Conservation (phyloP, 2,797 vertebrate species). For the Molossus molossus region DNA sequence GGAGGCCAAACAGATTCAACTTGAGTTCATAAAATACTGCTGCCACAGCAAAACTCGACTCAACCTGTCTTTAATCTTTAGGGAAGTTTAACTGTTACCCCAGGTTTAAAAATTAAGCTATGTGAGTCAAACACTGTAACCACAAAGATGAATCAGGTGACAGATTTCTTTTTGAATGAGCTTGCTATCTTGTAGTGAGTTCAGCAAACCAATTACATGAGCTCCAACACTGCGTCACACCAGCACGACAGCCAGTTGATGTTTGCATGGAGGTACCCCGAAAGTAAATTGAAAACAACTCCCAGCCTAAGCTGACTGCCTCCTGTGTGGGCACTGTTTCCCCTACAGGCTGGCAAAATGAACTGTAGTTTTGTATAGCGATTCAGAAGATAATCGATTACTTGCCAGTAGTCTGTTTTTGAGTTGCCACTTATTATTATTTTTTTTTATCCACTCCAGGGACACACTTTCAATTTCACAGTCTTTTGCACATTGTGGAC, state of each 20-base stretch:
- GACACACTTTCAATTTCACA: conserved; percentile 88
- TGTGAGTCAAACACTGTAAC: conserved; percentile 29
- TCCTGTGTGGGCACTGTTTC: neutral
- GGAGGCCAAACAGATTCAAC: conserved; percentile 39
- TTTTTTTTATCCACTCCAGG: conserved; percentile 75
- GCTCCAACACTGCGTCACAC: neutral
- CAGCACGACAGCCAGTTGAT: neutral
- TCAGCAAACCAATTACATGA: conserved; percentile 54
- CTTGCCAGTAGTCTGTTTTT: conserved; percentile 83
- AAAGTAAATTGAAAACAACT: conserved; percentile 72
- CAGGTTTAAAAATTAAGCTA: conserved; percentile 76
- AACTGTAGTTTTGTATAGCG: conserved; percentile 82
- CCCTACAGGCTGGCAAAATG: conserved; percentile 68
- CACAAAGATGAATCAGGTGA: conserved; percentile 59
- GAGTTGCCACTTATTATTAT: conserved; percentile 79
- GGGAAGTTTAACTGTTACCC: conserved; percentile 41
- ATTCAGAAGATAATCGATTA: conserved; percentile 81
- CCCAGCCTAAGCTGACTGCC: conserved; percentile 63
- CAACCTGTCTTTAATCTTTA: conserved; percentile 41
- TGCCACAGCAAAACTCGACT: neutral
- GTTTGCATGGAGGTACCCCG: conserved; percentile 27
- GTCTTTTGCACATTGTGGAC: conserved; percentile 84
- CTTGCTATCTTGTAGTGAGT: conserved; percentile 32
- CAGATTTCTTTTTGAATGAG: conserved; percentile 34
- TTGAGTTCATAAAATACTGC: neutral